These are phyloP conservation scores for Ailuropoda melanoleuca DNA, from an alignment of 2,113 vertebrate species.

Conservation along the genomic window DNA sequence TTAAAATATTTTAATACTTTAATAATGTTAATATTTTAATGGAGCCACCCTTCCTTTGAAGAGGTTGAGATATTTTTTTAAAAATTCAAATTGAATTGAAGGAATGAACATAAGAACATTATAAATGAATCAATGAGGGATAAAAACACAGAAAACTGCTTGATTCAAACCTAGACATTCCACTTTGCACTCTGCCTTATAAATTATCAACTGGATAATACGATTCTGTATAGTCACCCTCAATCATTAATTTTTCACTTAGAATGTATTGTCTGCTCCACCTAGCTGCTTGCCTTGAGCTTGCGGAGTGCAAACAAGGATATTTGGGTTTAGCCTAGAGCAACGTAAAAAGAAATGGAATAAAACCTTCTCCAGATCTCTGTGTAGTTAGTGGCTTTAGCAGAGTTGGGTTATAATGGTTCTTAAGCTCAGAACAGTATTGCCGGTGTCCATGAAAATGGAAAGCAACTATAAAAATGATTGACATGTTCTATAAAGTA, in stretches of 20 bases:
- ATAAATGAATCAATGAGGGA: neutral
- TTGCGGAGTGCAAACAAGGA: neutral
- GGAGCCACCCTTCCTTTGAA: neutral
- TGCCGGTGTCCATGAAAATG: constrained; percentile 69
- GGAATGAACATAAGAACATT: neutral
- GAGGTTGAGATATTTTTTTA: neutral
- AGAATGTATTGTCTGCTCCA: neutral
- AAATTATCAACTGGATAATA: constrained; percentile 4
- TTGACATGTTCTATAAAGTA: constrained; percentile 69
- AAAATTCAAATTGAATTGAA: neutral
- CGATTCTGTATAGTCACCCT: neutral
- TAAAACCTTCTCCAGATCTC: constrained; percentile 29
- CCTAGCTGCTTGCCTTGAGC: neutral
- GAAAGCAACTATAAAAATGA: constrained; percentile 67
- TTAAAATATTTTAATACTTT: neutral
- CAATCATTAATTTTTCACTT: constrained; percentile 49
- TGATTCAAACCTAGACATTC: neutral
- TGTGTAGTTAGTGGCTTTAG: constrained; percentile 60
- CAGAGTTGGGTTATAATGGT: constrained; percentile 40
- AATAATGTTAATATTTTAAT: neutral
- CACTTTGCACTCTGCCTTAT: neutral
- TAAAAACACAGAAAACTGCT: neutral
- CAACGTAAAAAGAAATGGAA: constrained; percentile 32
- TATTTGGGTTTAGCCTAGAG: constrained; percentile 50
- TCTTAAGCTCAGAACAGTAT: constrained; percentile 33